Conservation (phyloP, 2,888 invertebrate genomes). For the Sesia apiformis region DNA sequence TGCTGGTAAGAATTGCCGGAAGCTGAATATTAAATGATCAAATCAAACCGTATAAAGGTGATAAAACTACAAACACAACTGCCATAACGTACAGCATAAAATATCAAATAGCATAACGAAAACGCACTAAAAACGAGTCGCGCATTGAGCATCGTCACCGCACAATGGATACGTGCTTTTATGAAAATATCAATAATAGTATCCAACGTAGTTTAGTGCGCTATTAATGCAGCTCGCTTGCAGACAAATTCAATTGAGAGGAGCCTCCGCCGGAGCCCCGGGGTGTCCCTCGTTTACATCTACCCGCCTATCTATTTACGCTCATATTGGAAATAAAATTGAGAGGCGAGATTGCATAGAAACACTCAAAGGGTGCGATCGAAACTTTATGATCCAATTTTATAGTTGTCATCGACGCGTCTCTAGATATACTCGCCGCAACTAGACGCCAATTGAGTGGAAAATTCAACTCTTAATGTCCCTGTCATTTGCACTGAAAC, state of each 20-base stretch:
- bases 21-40: conserved; percentile 25
- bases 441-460: conserved; percentile 24
- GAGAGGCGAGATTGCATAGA: conserved; percentile 60
- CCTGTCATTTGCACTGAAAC: conserved; percentile 1
- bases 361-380: conserved; percentile 53
- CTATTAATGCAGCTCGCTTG: conserved; percentile 65
- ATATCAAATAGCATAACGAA: conserved; percentile 44
- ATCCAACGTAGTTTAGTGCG: conserved; percentile 59
- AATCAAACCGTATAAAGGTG: conserved; percentile 30
- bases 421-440: conserved; percentile 36
- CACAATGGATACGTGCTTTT: conserved; percentile 49
- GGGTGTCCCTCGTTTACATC: conserved; percentile 60
- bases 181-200: conserved; percentile 63
- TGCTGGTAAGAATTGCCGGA: background rate
- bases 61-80: conserved; percentile 36
- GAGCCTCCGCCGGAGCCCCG: conserved; percentile 54
- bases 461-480: conserved; percentile 31
- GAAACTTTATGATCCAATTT: conserved; percentile 58
- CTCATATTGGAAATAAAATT: conserved; percentile 59
- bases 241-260: conserved; percentile 73
- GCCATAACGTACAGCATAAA: conserved; percentile 35
- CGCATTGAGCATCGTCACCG: conserved; percentile 33
- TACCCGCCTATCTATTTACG: conserved; percentile 61
- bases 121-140: conserved; percentile 42
- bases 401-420: conserved; percentile 53